phyloP scores from a whole-genome alignment of 1,140 invertebrate genomes.

The Gryllus bimaculatus region DNA sequence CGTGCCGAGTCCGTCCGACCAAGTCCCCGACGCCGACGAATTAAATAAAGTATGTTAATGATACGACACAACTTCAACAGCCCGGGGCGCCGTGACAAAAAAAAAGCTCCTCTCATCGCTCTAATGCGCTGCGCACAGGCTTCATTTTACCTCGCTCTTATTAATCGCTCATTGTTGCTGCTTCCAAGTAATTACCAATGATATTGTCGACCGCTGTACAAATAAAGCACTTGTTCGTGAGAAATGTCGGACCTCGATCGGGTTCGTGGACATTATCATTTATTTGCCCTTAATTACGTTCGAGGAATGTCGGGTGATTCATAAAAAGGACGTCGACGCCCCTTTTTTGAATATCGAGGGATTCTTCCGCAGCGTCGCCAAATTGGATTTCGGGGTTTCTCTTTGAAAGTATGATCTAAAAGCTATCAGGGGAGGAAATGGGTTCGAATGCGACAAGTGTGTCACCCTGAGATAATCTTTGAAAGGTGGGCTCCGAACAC shows the following conservation, averaged over 20 bases:
- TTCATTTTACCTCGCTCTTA: background rate
- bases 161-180: conserved; percentile 1
- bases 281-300: background rate
- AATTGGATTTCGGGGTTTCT: no score
- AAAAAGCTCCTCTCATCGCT: background rate
- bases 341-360: no score
- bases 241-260: background rate
- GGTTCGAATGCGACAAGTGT: no score
- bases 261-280: background rate
- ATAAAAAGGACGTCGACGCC: background rate
- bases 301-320: background rate
- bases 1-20: no score
- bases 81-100: background rate
- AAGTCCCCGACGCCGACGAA: background rate
- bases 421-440: no score
- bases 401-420: no score
- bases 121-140: background rate
- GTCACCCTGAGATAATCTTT: no score
- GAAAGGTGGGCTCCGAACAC: no score
- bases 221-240: background rate
- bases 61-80: background rate
- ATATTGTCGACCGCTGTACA: background rate
- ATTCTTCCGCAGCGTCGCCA: no score
- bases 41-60: conserved; percentile 6
- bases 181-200: background rate